Percentiles rank a stretch among this genome's conserved stretches.
Evolutionary conservation across 2,113 vertebrate genomes (phyloP).

Genomic region (Amazona guildingii): DNA sequence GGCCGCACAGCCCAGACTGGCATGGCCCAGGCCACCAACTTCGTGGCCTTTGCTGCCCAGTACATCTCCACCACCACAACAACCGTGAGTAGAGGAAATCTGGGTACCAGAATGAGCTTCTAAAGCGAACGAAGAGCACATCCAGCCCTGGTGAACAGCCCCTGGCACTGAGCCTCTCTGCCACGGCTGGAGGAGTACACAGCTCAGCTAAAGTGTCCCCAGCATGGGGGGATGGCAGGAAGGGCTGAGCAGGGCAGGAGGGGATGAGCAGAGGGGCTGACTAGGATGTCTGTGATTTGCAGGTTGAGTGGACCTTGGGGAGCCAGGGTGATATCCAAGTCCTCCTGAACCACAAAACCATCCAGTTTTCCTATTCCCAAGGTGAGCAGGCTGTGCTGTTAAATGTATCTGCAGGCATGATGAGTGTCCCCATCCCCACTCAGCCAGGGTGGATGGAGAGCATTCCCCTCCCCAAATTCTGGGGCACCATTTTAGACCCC

Average conservation of each 20-base stretch:
- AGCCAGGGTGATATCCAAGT: constrained; percentile 18
- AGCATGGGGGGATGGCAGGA: not conserved
- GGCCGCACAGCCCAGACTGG: constrained; percentile 8
- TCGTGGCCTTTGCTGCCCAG: constrained; percentile 36
- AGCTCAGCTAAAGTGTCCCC: not conserved
- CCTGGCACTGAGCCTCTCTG: not conserved
- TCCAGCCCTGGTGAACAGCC: not conserved
- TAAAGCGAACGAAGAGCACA: not conserved
- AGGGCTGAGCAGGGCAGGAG: fast-evolving
- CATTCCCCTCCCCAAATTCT: not conserved
- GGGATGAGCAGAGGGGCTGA: not conserved
- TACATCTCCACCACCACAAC: not conserved
- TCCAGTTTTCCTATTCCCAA: constrained; percentile 39
- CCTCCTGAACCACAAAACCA: not conserved
- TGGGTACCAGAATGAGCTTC: not conserved
- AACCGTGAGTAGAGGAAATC: constrained; percentile 15
- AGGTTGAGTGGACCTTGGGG: constrained; percentile 51
- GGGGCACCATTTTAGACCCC: not conserved
- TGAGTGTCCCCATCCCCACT: not conserved
- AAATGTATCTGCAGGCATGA: not conserved
- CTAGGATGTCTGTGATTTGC: not conserved
- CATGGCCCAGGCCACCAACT: constrained; percentile 31
- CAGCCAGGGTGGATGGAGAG: not conserved
- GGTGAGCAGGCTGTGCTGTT: not conserved
- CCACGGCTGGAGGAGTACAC: fast-evolving